These are phyloP conservation scores for Alaudala cheleensis DNA, from an alignment of 2,113 vertebrate species.

Conservation along the genomic window DNA sequence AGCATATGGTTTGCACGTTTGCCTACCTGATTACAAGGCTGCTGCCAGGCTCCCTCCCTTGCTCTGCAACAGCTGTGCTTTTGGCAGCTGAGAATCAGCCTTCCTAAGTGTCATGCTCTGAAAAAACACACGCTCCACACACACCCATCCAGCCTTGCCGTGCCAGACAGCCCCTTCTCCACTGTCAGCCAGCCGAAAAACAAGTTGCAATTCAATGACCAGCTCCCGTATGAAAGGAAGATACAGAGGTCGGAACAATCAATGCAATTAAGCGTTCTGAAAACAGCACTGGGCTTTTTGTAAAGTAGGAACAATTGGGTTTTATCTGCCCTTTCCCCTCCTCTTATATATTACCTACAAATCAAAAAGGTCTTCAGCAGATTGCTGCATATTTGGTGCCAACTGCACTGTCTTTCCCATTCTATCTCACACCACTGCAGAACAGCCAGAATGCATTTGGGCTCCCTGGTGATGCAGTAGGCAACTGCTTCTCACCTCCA, in stretches of 20 bases:
- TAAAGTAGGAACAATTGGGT: neutral
- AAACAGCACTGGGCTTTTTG: neutral
- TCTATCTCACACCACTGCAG: neutral
- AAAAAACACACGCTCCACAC: neutral
- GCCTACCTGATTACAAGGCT: slow-evolving; percentile 62
- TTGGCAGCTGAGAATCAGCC: slow-evolving; percentile 34
- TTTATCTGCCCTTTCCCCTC: neutral
- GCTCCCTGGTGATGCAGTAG: neutral
- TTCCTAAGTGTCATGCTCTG: slow-evolving; percentile 36
- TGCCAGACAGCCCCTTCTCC: slow-evolving; percentile 64
- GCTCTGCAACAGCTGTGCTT: slow-evolving; percentile 38
- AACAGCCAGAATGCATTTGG: neutral
- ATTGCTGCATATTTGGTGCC: neutral
- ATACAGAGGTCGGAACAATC: neutral
- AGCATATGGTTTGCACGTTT: neutral
- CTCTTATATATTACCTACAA: neutral
- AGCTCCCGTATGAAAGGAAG: slow-evolving; percentile 2
- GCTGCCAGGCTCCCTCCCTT: neutral
- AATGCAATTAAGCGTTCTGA: neutral
- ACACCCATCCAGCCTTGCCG: neutral
- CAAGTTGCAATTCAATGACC: slow-evolving; percentile 30
- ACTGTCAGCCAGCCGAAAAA: neutral
- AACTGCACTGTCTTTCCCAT: neutral
- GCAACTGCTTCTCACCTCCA: slow-evolving; percentile 14
- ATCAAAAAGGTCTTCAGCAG: neutral